Evolutionary conservation across 2,797 vertebrate genomes (phyloP), one percentile per base, ranked within the genome.

Genomic region (Gadopsis bispinosus): DNA sequence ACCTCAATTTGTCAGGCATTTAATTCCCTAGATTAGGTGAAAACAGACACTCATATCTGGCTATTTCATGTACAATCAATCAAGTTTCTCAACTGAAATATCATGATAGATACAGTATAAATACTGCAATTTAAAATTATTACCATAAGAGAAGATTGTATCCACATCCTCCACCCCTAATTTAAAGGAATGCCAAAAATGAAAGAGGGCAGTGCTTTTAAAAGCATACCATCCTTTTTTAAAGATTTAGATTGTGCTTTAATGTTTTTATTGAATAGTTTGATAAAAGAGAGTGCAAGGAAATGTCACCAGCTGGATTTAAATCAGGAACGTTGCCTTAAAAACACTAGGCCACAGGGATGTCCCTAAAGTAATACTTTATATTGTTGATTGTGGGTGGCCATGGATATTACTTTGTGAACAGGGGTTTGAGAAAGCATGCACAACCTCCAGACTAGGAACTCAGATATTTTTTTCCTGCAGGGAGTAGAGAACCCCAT

Each of bases 401-500:
- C 54, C 39, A 71, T 55, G 55, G 62, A 69, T 45, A 33, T 53
- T 41, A 53, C 41, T 51, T 35, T 72, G 48, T 50, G 31, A 64
- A 50, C 9, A 29, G 47, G 12, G 19, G 16, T 64, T 56, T 68
- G 6, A 41, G 33, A 79, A 78, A 67, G 10, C 26, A 37, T 22
- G 31, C 11, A 26, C 43, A 67, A 2, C 13, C 33, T 63, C 20
- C 37, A 37, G 7, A 47, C 16, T 10, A 48, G 11, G n/a, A 53
- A 50, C 17, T 60, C 31, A 54, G 19, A 20, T 41, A 43, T 37
- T 33, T 65, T 62, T 67, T 19, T 55, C 61, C 68, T 14, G 3
- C 54, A 53, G 48, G 35, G 43, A 64, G 54, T 11, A 77, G 14
- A 69, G 14, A 69, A 79, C 80, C 64, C 45, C n/a, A 31, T 10